Evolutionary conservation across 2,888 invertebrate genomes (phyloP), one percentile per base, ranked within the genome.

Genomic region (Mythimna lalbum): DNA sequence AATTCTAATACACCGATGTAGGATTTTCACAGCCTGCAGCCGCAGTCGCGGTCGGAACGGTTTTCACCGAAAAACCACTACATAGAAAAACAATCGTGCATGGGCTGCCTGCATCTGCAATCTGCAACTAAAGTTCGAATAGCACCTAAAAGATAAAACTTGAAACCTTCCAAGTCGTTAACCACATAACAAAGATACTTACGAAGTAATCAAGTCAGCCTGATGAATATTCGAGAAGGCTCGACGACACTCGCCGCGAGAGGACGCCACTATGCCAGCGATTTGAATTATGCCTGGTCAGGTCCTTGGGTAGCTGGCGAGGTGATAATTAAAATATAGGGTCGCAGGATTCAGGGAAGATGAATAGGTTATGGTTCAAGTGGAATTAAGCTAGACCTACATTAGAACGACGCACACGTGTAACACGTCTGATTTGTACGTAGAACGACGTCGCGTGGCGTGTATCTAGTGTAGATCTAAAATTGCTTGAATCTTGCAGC

Each of bases 171-270:
- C 53, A 61, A 64, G 27, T 53, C 72, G 61, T 67, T 59, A 67
- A 63, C 53, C 78, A 74, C 74, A 79, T 63, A 66, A 76, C 77
- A 73, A 72, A 69, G 78, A 74, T 81, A 69, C 83, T 83, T 80
- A 72, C 72, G 82, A 85, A 85, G 90, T 92, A 91, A 93, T 92
- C 89, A 89, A 91, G 91, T 87, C 88, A 73, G 81, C 74, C 88
- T 93, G 88, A 92, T 94, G 94, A 94, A 94, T 94, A 94, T 94
- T 93, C 93, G 90, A 93, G 90, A 85, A 90, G 89, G 88, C 91
- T 91, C 83, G 84, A 89, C 86, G 88, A 78, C 89, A 87, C 90
- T 80, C 71, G 50, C 68, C 63, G 49, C 68, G 82, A 88, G 90
- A 91, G 90, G 90, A 90, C 89, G 89, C 91, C 89, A 91, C 91